Conservation (phyloP, 1,140 invertebrate species). For the Drosophila cardini region DNA sequence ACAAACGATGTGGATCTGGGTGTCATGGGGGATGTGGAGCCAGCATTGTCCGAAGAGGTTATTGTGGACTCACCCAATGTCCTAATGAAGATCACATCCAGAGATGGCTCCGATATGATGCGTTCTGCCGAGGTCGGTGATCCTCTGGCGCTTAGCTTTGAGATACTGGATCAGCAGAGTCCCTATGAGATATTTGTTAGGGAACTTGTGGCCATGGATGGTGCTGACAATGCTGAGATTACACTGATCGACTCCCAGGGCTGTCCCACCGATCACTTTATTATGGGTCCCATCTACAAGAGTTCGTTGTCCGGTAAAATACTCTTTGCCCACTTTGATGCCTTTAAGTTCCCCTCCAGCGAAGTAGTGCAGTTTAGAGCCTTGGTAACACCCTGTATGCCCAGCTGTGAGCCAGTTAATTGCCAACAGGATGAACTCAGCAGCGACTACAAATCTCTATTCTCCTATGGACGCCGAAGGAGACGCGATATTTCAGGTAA, state of each 20-base stretch:
- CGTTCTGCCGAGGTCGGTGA: conserved; percentile 94
- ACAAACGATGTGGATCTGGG: conserved; percentile 95
- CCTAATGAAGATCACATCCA: conserved; percentile 96
- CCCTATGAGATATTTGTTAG: conserved; percentile 98
- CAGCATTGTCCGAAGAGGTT: conserved; percentile 92
- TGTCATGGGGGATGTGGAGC: conserved; percentile 93
- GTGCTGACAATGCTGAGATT: conserved; percentile 95
- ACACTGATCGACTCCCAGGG: conserved; percentile 95
- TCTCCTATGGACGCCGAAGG: conserved; percentile 88
- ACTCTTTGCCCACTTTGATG: conserved; percentile 96
- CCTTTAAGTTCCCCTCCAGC: conserved; percentile 97
- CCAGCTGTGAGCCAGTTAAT: conserved; percentile 94
- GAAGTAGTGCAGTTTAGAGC: conserved; percentile 97
- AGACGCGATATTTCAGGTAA: conserved; percentile 55
- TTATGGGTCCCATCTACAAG: conserved; percentile 95
- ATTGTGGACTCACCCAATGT: conserved; percentile 97
- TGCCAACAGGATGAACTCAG: conserved; percentile 92
- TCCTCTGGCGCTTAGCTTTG: conserved; percentile 95
- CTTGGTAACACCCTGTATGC: conserved; percentile 96
- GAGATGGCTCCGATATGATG: conserved; percentile 90
- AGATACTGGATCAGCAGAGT: conserved; percentile 95
- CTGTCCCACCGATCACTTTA: conserved; percentile 96
- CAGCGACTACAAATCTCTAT: conserved; percentile 91
- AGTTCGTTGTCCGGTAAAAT: conserved; percentile 92
- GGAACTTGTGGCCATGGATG: conserved; percentile 97